These are phyloP conservation scores for Drosophila busckii DNA, from an alignment of 1,140 invertebrate species.

Conservation along the genomic window DNA sequence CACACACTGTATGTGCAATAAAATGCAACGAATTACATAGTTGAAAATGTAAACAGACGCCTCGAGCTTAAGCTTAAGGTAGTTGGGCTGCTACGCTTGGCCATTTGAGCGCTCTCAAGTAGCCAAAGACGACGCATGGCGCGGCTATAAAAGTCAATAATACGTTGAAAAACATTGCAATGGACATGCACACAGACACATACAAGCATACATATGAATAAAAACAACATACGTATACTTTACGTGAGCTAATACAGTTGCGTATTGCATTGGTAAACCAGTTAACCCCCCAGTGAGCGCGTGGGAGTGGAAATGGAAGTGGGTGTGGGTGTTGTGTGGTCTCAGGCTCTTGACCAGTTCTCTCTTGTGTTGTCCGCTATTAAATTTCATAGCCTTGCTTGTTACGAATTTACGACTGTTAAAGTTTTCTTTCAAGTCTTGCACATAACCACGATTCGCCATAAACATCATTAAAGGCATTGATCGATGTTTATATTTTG, in stretches of 20 bases:
- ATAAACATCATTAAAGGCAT: background rate
- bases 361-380: too few species aligned
- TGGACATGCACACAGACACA: background rate
- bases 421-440: constrained; percentile 35
- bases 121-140: constrained; percentile 19
- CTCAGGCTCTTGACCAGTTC: too few species aligned
- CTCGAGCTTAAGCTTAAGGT: constrained; percentile 27
- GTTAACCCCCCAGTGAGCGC: background rate
- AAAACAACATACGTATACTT: constrained; percentile 20
- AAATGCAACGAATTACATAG: constrained; percentile 74
- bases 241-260: constrained; percentile 72
- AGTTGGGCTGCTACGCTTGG: constrained; percentile 1
- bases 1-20: constrained; percentile 43
- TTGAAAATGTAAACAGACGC: constrained; percentile 70
- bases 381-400: constrained; percentile 72
- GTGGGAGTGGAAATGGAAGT: constrained; percentile 13
- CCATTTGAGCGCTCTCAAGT: too few species aligned
- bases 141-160: constrained; percentile 69
- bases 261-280: constrained; percentile 50
- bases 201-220: background rate
- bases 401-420: constrained; percentile 63
- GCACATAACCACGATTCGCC: background rate
- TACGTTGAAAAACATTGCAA: constrained; percentile 41
- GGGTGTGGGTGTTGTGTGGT: background rate
- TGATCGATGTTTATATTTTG: constrained; percentile 15